phyloP scores from a whole-genome alignment of 1,140 invertebrate genomes.

The Macrobrachium nipponense region DNA sequence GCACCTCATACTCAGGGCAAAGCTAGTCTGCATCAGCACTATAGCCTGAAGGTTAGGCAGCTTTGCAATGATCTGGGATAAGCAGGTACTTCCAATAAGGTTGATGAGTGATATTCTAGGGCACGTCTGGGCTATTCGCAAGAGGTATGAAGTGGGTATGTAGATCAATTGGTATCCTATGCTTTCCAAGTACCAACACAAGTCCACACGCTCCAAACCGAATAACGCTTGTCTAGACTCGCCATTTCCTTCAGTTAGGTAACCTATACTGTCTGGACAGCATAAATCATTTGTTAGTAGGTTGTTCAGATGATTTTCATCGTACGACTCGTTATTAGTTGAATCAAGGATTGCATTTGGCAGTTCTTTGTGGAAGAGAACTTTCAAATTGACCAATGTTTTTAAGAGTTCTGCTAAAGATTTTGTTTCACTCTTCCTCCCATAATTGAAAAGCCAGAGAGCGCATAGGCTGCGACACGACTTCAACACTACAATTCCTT shows the following conservation, averaged over 20 bases:
- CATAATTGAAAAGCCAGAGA: slow-evolving; percentile 54
- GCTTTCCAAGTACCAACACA: slow-evolving; percentile 43
- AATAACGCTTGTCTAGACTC: not conserved
- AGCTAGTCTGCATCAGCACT: slow-evolving; percentile 38
- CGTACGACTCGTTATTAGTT: not conserved
- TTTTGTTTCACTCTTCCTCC: slow-evolving; percentile 28
- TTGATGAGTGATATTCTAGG: slow-evolving; percentile 39
- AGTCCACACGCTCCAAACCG: slow-evolving; percentile 37
- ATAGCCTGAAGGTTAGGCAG: slow-evolving; percentile 32
- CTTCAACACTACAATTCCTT: slow-evolving; percentile 3
- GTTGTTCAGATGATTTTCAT: not conserved
- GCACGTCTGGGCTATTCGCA: slow-evolving; percentile 31
- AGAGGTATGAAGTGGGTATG: slow-evolving; percentile 37
- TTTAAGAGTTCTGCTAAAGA: slow-evolving; percentile 14
- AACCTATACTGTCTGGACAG: too few relatives aligned
- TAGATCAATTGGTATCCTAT: slow-evolving; percentile 50
- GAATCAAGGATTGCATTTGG: slow-evolving; percentile 51
- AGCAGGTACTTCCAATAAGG: slow-evolving; percentile 34
- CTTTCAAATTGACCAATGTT: slow-evolving; percentile 17
- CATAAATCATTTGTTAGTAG: not conserved
- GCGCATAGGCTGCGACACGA: not conserved
- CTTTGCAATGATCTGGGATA: slow-evolving; percentile 15
- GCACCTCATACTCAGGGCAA: slow-evolving; percentile 17
- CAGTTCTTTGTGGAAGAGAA: slow-evolving; percentile 47
- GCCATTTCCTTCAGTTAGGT: too few relatives aligned